Evolutionary conservation across 2,888 invertebrate genomes (phyloP).

Genomic region (Hartigia nigra): DNA sequence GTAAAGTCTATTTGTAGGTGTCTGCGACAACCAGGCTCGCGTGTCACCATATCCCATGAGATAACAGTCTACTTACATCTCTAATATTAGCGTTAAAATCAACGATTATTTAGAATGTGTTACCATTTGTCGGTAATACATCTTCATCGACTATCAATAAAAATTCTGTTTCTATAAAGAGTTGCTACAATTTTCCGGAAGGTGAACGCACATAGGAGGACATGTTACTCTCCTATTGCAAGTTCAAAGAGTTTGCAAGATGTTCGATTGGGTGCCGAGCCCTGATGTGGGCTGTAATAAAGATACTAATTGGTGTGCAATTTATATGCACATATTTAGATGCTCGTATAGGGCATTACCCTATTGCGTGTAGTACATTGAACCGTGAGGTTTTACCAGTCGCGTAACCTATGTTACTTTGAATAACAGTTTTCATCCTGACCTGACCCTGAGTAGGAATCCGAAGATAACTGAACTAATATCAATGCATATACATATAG

Average conservation of each 20-base stretch:
- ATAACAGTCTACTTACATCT: too few species aligned
- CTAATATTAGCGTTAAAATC: too few species aligned
- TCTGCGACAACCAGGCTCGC: too few species aligned
- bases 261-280: not conserved
- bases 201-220: not conserved
- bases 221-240: not conserved
- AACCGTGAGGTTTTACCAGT: not conserved
- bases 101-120: not conserved
- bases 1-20: too few species aligned
- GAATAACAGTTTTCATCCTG: not conserved
- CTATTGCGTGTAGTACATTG: not conserved
- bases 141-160: not conserved
- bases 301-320: slow-evolving; percentile 14
- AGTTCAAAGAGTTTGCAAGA: not conserved
- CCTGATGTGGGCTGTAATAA: slow-evolving; percentile 10
- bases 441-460: not conserved
- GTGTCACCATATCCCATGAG: too few species aligned
- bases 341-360: not conserved
- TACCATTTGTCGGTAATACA: not conserved
- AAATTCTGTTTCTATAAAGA: not conserved
- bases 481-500: not conserved
- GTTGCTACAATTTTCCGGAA: not conserved
- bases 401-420: not conserved
- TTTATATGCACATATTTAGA: slow-evolving; percentile 11
- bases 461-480: not conserved